Evolutionary conservation across 2,888 invertebrate species (phyloP).

Genomic region (Galeruca laticollis): DNA sequence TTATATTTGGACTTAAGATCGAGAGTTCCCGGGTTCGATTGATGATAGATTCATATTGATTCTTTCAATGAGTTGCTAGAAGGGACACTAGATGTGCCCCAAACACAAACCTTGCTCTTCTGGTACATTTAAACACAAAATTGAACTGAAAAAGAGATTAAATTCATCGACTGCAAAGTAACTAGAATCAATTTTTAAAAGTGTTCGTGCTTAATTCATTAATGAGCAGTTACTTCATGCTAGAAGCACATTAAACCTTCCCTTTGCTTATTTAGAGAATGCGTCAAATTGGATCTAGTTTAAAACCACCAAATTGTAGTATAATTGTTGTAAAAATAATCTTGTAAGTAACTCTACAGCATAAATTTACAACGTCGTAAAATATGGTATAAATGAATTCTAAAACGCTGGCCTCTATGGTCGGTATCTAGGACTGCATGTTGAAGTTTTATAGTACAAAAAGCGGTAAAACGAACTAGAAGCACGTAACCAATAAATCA

Average conservation of each 20-base stretch:
- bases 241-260: not conserved
- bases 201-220: too few relatives aligned
- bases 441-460: slow-evolving; percentile 16
- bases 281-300: not conserved
- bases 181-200: too few relatives aligned
- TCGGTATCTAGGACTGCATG: slow-evolving; percentile 17
- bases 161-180: too few relatives aligned
- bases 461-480: slow-evolving; percentile 17
- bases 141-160: too few relatives aligned
- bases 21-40: too few relatives aligned
- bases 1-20: too few relatives aligned
- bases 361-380: slow-evolving; percentile 37
- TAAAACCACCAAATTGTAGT: not conserved
- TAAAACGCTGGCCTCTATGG: slow-evolving; percentile 1
- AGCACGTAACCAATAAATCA: slow-evolving; percentile 20
- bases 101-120: too few relatives aligned
- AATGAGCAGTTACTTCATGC: too few relatives aligned
- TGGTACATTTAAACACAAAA: too few relatives aligned
- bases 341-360: slow-evolving; percentile 30
- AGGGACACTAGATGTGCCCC: too few relatives aligned
- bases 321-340: not conserved
- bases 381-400: slow-evolving; percentile 29
- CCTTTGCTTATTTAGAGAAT: not conserved
- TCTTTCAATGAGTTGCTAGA: too few relatives aligned
- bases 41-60: too few relatives aligned